phyloP scores from a whole-genome alignment of 2,113 vertebrate genomes.

The Lasiurus cinereus region DNA sequence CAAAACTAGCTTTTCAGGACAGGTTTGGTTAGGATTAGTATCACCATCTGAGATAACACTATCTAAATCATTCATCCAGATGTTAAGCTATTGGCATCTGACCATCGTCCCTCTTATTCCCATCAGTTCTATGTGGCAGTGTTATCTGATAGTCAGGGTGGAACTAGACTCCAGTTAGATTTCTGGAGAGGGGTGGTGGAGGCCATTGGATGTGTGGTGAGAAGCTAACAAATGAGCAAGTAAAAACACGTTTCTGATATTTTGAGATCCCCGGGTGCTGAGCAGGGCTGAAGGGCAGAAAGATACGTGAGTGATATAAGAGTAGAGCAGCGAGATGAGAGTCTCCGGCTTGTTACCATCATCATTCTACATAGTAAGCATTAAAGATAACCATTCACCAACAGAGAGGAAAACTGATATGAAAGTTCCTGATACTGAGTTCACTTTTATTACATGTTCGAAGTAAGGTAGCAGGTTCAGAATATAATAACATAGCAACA shows the following conservation, averaged over 20 bases:
- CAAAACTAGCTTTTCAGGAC: neutral
- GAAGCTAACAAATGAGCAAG: neutral
- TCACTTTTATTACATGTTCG: constrained; percentile 28
- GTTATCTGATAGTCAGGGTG: neutral
- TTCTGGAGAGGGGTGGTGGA: neutral
- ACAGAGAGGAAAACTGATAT: neutral
- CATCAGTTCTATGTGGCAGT: neutral
- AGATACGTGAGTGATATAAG: neutral
- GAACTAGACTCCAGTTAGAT: neutral
- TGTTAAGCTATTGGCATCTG: neutral
- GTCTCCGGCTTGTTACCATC: neutral
- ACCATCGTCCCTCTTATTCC: neutral
- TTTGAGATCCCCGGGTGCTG: neutral
- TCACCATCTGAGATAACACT: neutral
- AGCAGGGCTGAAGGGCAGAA: neutral
- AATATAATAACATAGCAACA: neutral
- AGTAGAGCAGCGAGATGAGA: neutral
- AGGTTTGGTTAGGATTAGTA: neutral
- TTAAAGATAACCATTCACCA: constrained; percentile 33
- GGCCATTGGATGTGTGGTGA: too few species aligned
- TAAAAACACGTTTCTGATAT: neutral
- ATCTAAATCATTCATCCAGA: neutral
- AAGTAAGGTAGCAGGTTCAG: neutral
- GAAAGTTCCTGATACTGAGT: neutral
- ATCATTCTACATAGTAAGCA: neutral